Conservation (phyloP, 2,113 vertebrate species). For the Nerophis ophidion region DNA sequence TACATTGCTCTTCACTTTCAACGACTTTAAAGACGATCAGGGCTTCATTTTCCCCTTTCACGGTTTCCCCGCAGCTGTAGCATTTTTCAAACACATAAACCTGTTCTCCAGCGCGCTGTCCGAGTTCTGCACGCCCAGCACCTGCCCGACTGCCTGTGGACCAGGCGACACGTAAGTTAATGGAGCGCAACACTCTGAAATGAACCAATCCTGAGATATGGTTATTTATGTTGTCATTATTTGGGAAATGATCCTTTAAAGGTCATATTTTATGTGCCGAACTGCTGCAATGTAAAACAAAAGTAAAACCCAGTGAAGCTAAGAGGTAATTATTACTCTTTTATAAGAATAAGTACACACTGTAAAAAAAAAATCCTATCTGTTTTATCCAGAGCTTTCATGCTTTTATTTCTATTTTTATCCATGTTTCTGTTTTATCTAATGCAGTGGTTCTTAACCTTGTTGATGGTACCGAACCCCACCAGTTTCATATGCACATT, state of each 20-base stretch:
- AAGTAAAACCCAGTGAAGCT: neutral
- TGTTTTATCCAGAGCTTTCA: too few species aligned
- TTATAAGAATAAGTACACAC: too few species aligned
- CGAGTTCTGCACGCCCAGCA: slow-evolving; percentile 72
- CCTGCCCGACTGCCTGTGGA: slow-evolving; percentile 70
- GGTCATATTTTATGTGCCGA: neutral
- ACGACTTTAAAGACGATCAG: neutral
- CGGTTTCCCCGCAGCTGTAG: slow-evolving; percentile 62
- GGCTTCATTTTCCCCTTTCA: neutral
- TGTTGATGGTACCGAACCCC: too few species aligned
- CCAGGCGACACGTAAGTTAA: slow-evolving; percentile 67
- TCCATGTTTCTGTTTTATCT: too few species aligned
- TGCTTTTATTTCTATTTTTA: too few species aligned
- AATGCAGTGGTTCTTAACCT: too few species aligned
- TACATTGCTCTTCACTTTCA: neutral
- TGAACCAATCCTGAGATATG: neutral
- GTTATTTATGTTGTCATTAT: neutral
- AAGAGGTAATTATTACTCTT: neutral
- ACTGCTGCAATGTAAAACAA: neutral
- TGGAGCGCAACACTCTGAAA: neutral
- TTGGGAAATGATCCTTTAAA: neutral
- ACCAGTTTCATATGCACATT: too few species aligned
- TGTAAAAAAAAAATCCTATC: too few species aligned
- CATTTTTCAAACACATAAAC: slow-evolving; percentile 78
- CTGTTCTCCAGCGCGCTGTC: slow-evolving; percentile 73